A percentile compares a stretch with the other conserved stretches of the same genome.
Conservation (phyloP, 2,888 invertebrate species). For the Portevinia maculata region DNA sequence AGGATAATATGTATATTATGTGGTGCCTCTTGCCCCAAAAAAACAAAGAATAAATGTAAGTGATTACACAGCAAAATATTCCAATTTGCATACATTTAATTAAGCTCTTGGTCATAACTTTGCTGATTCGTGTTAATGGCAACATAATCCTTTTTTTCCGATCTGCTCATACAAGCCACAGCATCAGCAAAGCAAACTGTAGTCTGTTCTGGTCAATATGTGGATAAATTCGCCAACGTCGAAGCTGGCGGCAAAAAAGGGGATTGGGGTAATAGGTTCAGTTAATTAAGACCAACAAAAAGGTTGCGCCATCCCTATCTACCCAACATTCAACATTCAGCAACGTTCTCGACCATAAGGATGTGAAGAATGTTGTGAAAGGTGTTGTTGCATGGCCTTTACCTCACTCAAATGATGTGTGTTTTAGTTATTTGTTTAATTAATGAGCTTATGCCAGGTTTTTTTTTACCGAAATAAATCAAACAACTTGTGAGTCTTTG, state of each 20-base stretch:
- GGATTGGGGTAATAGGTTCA: neutral
- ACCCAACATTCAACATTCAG: no score
- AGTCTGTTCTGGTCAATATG: slow-evolving; percentile 10
- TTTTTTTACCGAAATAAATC: no score
- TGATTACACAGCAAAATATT: neutral
- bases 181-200: neutral
- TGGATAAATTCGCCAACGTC: neutral
- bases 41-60: neutral
- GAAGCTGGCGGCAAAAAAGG: neutral
- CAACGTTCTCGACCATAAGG: no score
- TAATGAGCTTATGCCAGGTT: no score
- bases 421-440: no score
- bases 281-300: slow-evolving; percentile 26
- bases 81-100: neutral
- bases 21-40: no score
- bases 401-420: no score
- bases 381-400: no score
- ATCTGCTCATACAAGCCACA: neutral
- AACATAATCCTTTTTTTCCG: neutral
- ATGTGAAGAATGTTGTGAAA: no score
- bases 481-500: no score
- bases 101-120: neutral
- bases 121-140: neutral
- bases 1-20: slow-evolving; percentile 1
- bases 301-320: no score